Evolutionary conservation across 2,113 vertebrate species (phyloP).

Genomic region (Plecotus auritus): DNA sequence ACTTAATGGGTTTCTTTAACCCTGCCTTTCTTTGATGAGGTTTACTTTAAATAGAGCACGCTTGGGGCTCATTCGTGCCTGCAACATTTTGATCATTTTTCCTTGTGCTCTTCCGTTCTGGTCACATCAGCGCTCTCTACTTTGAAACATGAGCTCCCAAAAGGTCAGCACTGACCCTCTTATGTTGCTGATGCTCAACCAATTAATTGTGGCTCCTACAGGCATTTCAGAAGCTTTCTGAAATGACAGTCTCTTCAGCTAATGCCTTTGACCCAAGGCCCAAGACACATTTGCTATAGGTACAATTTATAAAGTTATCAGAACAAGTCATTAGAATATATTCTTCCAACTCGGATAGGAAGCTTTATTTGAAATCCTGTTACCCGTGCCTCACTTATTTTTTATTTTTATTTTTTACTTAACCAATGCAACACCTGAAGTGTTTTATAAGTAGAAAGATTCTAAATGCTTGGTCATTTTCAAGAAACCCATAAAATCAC

Average conservation of each 20-base stretch:
- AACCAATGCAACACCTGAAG: not conserved
- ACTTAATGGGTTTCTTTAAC: not conserved
- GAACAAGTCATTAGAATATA: not conserved
- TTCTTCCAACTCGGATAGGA: not conserved
- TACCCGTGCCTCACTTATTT: not conserved
- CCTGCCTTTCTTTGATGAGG: not conserved
- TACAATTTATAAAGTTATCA: not conserved
- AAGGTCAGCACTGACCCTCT: not conserved
- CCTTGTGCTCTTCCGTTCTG: not conserved
- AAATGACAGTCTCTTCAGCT: not conserved
- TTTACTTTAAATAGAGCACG: not conserved
- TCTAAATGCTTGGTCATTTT: slow-evolving; percentile 48
- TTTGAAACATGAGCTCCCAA: slow-evolving; percentile 34
- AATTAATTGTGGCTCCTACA: not conserved
- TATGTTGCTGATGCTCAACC: not conserved
- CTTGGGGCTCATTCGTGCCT: not conserved
- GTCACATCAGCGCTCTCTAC: not conserved
- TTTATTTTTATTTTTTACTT: not conserved
- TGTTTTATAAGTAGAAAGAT: slow-evolving; percentile 1
- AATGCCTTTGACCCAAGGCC: not conserved
- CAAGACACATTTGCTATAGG: not conserved
- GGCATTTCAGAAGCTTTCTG: not conserved
- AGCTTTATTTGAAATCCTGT: not conserved
- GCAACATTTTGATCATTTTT: not conserved
- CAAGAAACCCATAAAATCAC: slow-evolving; percentile 64